Percentiles rank a stretch among this genome's conserved stretches.
Conservation (phyloP, 2,113 vertebrate species). For the Vombatus ursinus region DNA sequence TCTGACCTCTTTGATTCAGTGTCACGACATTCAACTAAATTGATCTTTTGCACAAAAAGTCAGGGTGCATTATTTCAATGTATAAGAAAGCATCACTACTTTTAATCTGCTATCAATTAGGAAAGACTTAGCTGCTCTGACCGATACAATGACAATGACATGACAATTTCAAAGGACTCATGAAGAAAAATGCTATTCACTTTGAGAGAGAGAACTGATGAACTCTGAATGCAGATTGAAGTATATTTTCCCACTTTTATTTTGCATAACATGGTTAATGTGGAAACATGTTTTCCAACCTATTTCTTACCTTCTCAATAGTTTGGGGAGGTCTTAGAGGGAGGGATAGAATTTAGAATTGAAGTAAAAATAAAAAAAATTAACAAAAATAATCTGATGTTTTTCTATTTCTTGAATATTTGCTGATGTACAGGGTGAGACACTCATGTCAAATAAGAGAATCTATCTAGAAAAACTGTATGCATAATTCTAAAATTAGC, state of each 20-base stretch:
- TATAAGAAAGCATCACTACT: background rate
- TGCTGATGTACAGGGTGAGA: background rate
- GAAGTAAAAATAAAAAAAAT: background rate
- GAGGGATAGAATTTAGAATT: background rate
- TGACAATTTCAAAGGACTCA: background rate
- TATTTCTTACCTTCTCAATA: background rate
- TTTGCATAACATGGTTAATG: background rate
- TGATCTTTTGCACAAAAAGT: background rate
- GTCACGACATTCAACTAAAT: background rate
- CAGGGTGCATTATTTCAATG: background rate
- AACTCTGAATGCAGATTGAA: background rate
- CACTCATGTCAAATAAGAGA: constrained; percentile 19
- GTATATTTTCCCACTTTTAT: background rate
- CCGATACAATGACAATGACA: background rate
- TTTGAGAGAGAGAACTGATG: background rate
- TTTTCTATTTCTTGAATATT: constrained; percentile 30
- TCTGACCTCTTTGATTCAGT: too few species aligned
- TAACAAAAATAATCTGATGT: background rate
- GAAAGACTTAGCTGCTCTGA: background rate
- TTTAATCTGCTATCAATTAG: background rate
- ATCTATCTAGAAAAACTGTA: constrained; percentile 24
- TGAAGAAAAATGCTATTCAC: background rate
- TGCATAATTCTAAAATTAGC: background rate
- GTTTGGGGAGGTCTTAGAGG: background rate
- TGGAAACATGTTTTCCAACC: background rate